A percentile compares a stretch with the other conserved stretches of the same genome.
Evolutionary conservation across 2,797 vertebrate species (phyloP).

Genomic region (Erpetoichthys calabaricus): DNA sequence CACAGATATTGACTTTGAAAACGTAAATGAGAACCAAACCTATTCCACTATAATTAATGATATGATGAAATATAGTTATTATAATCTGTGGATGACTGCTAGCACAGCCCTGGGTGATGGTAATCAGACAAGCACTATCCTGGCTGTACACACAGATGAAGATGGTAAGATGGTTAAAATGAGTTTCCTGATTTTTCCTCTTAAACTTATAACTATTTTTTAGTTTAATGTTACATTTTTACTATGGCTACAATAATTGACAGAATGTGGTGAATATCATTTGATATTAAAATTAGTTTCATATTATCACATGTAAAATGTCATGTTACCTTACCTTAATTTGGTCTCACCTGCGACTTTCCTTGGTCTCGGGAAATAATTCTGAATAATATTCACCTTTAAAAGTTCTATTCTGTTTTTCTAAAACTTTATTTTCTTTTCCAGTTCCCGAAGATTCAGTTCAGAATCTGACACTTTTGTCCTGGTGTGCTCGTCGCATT

Average conservation of each 20-base stretch:
- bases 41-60: slow-evolving; percentile 51
- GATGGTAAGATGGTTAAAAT: slow-evolving; percentile 61
- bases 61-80: slow-evolving; percentile 69
- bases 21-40: slow-evolving; percentile 22
- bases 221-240: no score
- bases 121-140: slow-evolving; percentile 60
- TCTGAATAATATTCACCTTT: no score
- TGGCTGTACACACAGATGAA: slow-evolving; percentile 64
- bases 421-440: slow-evolving; percentile 35
- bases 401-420: slow-evolving; percentile 1
- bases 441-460: slow-evolving; percentile 43
- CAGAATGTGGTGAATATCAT: no score
- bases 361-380: no score
- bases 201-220: no score
- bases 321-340: no score
- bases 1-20: slow-evolving; percentile 36
- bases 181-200: no score
- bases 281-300: no score
- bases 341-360: no score
- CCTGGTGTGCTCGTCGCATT: slow-evolving; percentile 36
- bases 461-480: slow-evolving; percentile 36
- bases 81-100: slow-evolving; percentile 80
- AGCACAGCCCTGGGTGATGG: slow-evolving; percentile 76
- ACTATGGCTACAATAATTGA: no score
- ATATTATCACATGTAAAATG: no score